Conservation (phyloP, 2,113 vertebrate species). For the Xenopus borealis region DNA sequence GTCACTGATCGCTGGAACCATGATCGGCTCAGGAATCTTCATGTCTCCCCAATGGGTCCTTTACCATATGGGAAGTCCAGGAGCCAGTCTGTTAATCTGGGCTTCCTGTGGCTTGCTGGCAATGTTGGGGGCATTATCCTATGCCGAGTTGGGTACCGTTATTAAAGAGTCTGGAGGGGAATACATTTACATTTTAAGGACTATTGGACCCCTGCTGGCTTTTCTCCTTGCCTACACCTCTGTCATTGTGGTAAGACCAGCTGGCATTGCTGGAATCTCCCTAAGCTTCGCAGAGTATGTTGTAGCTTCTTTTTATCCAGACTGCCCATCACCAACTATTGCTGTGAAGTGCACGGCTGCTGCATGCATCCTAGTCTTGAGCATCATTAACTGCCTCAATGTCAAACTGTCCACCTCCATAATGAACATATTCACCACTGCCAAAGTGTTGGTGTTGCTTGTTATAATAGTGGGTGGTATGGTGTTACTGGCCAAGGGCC, state of each 20-base stretch:
- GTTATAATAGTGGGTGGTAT: conserved; percentile 71
- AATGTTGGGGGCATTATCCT: conserved; percentile 70
- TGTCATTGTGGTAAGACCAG: conserved; percentile 68
- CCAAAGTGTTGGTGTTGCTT: conserved; percentile 68
- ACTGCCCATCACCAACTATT: conserved; percentile 59
- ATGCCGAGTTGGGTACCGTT: conserved; percentile 74
- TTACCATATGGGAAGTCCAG: conserved; percentile 68
- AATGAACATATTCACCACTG: conserved; percentile 70
- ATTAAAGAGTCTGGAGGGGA: conserved; percentile 78
- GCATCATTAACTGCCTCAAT: conserved; percentile 67
- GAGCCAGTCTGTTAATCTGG: conserved; percentile 77
- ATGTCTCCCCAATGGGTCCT: conserved; percentile 75
- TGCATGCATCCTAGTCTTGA: conserved; percentile 64
- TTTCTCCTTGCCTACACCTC: conserved; percentile 71
- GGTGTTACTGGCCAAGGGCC: conserved; percentile 56
- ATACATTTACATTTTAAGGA: conserved; percentile 76
- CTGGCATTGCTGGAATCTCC: conserved; percentile 61
- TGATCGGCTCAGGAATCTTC: conserved; percentile 79
- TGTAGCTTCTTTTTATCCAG: conserved; percentile 65
- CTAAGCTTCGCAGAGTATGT: conserved; percentile 75
- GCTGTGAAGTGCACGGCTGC: conserved; percentile 62
- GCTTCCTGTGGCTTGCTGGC: conserved; percentile 66
- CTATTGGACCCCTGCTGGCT: conserved; percentile 72
- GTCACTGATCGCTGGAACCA: conserved; percentile 72
- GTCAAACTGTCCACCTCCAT: conserved; percentile 62